Evolutionary conservation across 2,113 vertebrate genomes (phyloP).

Genomic region (Cryptomyrus ogoouensis): DNA sequence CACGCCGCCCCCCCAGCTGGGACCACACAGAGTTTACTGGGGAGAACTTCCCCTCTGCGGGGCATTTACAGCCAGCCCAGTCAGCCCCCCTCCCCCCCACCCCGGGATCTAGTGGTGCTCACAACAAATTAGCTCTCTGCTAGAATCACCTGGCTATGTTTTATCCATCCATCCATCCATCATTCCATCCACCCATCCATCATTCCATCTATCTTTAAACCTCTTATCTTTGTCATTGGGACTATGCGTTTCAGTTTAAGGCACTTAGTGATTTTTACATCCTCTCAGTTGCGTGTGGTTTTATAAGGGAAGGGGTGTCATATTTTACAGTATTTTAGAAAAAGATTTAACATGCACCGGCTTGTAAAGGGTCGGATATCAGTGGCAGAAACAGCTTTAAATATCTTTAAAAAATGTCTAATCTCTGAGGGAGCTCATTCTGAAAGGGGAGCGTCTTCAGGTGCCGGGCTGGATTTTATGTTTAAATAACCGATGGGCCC

Average conservation of each 20-base stretch:
- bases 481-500: background rate
- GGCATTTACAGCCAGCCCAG: conserved; percentile 34
- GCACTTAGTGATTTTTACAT: background rate
- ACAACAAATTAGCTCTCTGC: background rate
- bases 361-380: background rate
- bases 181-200: background rate
- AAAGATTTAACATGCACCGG: background rate
- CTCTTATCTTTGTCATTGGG: background rate
- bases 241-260: background rate
- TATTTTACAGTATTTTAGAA: background rate
- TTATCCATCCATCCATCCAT: background rate
- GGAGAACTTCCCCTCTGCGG: conserved; percentile 39
- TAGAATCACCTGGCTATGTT: background rate
- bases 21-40: conserved; percentile 53
- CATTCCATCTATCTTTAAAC: background rate
- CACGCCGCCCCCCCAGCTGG: conserved; percentile 39
- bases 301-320: background rate
- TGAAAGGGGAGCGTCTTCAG: background rate
- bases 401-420: background rate
- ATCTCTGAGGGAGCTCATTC: background rate
- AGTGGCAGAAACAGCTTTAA: background rate
- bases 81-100: conserved; percentile 41
- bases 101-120: conserved; percentile 40
- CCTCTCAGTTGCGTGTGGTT: background rate
- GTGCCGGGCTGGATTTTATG: background rate